Conservation (phyloP, 2,113 vertebrate species). For the Phyllostomus discolor region DNA sequence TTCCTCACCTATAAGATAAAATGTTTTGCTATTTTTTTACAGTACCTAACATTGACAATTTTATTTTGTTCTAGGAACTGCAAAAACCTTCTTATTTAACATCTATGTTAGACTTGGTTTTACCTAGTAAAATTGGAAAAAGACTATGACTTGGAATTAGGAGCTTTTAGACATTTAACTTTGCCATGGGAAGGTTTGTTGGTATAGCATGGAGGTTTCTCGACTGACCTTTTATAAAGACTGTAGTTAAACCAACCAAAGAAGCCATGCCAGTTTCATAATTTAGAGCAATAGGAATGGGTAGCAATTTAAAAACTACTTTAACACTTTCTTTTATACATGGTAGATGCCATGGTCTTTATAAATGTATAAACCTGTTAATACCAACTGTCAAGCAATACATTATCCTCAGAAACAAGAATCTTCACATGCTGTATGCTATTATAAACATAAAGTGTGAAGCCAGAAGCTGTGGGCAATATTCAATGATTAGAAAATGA, state of each 20-base stretch:
- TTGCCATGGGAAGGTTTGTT: neutral
- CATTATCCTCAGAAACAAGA: neutral
- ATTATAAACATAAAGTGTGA: neutral
- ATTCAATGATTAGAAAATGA: neutral
- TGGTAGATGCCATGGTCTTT: neutral
- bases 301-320: neutral
- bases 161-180: neutral
- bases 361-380: neutral
- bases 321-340: neutral
- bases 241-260: neutral
- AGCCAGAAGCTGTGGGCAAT: neutral
- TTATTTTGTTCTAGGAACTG: neutral
- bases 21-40: slow-evolving; percentile 27
- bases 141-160: neutral
- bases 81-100: neutral
- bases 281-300: neutral
- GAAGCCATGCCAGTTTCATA: neutral
- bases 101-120: neutral
- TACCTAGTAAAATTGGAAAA: neutral
- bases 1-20: neutral
- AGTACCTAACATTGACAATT: neutral
- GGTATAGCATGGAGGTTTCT: neutral
- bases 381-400: neutral
- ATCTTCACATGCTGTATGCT: neutral
- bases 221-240: neutral